Conservation (phyloP, 2,797 vertebrate genomes). For the Poecilia gillii region DNA sequence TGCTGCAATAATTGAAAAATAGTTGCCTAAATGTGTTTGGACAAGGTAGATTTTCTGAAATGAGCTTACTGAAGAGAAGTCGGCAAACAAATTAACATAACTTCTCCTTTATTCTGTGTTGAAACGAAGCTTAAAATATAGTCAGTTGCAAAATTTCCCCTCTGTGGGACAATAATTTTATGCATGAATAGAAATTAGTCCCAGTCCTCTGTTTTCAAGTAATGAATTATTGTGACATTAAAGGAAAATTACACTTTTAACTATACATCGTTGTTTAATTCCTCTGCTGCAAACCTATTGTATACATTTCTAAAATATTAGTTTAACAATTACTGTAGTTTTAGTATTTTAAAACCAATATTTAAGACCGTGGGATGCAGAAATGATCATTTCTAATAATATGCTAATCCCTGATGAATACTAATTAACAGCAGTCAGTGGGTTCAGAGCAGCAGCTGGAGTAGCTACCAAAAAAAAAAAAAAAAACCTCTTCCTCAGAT, state of each 20-base stretch:
- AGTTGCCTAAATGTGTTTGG: neutral
- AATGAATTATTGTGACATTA: neutral
- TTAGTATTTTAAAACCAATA: neutral
- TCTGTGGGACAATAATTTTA: neutral
- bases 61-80: neutral
- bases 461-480: constrained; percentile 17
- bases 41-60: neutral
- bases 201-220: too few species aligned
- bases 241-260: neutral
- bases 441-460: constrained; percentile 24
- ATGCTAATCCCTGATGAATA: neutral
- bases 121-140: neutral
- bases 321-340: neutral
- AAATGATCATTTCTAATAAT: neutral
- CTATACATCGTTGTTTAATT: neutral
- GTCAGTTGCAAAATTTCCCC: neutral
- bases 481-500: constrained; percentile 5
- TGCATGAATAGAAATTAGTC: neutral
- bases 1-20: neutral
- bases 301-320: neutral
- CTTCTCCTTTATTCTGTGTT: neutral
- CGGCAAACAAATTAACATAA: neutral
- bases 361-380: neutral
- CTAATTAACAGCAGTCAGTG: constrained; percentile 17
- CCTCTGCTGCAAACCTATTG: neutral